Base-by-base conservation (phyloP, 2,113 vertebrate genomes). In the Fregata magnificens region DNA sequence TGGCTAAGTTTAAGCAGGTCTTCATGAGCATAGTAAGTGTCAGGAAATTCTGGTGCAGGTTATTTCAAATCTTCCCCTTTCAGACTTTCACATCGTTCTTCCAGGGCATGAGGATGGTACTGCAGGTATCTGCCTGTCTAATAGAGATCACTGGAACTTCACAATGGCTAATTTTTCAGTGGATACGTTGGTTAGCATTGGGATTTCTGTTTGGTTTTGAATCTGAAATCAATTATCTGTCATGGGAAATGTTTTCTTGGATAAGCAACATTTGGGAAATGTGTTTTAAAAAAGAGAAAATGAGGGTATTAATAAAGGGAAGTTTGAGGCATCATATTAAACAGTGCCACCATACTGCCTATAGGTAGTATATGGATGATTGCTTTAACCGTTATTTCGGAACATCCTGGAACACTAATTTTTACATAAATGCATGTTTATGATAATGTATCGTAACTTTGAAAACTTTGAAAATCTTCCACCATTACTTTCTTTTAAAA, bases 151-250 rank as follows among this genome's bases (percentile, higher is more conserved):
- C 34, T 49, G 50, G 24, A 40, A 36, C 34, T 77, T 91, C 63
- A 70, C 31, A 56, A 44, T 32, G 28, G 25, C 36, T 90, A 16
- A 26, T 50, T 90, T 92, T 95, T 25, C 71, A 52, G 56, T 76
- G 29, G 40, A 52, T 90, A 9, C 4, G 4, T 47, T 66, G 13
- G 11, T 83, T 94, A 36, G 40, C 40, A 47, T 34, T 61, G 32
- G 29, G n/a, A 36, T 92, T 96, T 86, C 71, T 95, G 53, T 90
- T 90, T 88, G 53, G 1, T 92, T 96, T 78, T 74, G 67, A 86
- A 86, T 86, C 67, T 95, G 79, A 92, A 93, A 95, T 66, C 40
- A 88, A 80, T 90, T 96, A 66, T 90, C 42, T 91, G 38, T 86
- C 67, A 66, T 78, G 50, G 52, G 70, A 92, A 92, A 53, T 53